phyloP scores from a whole-genome alignment of 1,140 invertebrate genomes.

The Rhynchophorus ferrugineus region DNA sequence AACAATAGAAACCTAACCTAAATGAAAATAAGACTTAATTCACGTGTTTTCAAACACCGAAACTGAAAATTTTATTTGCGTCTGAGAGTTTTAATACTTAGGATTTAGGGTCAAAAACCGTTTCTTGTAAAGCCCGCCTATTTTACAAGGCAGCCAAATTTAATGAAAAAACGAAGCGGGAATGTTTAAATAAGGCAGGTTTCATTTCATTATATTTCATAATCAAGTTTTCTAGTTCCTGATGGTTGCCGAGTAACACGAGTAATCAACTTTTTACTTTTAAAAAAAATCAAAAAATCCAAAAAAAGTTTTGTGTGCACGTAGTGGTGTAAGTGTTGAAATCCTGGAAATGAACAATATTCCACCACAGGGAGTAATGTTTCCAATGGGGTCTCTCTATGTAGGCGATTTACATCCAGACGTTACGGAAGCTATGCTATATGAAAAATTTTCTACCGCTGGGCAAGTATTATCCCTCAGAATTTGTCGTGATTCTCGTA shows the following conservation, averaged over 20 bases:
- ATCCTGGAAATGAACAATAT: slow-evolving; percentile 15
- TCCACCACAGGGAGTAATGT: slow-evolving; percentile 57
- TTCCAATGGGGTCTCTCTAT: slow-evolving; percentile 93
- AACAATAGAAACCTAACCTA: too few relatives aligned
- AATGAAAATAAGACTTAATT: too few relatives aligned
- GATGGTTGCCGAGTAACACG: slow-evolving; percentile 9
- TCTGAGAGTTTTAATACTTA: too few relatives aligned
- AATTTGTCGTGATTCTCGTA: slow-evolving; percentile 96
- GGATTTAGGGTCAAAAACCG: too few relatives aligned
- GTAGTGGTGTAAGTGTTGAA: slow-evolving; percentile 16
- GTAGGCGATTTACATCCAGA: slow-evolving; percentile 97
- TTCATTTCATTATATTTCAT: not conserved
- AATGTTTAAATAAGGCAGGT: too few relatives aligned
- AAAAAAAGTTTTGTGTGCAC: slow-evolving; percentile 11
- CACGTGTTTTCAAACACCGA: too few relatives aligned
- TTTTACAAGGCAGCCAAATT: too few relatives aligned
- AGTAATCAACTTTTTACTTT: slow-evolving; percentile 8
- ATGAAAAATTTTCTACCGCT: slow-evolving; percentile 97
- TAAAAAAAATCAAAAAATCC: slow-evolving; percentile 13
- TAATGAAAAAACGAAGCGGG: too few relatives aligned
- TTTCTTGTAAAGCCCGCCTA: too few relatives aligned
- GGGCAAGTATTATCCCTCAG: slow-evolving; percentile 97
- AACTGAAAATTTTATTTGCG: too few relatives aligned
- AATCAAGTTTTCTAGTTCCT: slow-evolving; percentile 6
- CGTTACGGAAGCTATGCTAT: slow-evolving; percentile 97